Evolutionary conservation across 1,140 invertebrate species (phyloP), one percentile per base, ranked within the genome.

Genomic region (Brachionus rubens): DNA sequence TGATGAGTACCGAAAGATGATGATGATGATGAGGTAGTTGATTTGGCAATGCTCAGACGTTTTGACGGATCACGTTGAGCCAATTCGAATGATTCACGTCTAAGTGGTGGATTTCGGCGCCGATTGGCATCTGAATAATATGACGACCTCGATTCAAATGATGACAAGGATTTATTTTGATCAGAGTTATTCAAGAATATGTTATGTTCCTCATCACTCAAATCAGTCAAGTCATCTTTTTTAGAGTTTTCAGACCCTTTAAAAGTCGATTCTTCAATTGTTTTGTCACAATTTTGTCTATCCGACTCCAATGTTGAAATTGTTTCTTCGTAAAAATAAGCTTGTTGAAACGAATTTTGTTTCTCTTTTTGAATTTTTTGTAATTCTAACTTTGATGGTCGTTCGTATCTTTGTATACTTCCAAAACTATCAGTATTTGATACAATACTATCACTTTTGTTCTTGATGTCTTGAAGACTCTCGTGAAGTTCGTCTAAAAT

Each of bases 31-130:
- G 68, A 54, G 5, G 30, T 12, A 12, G 68, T 40, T 19, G 46
- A 54, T 7, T 48, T 47, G 14, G 68, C 28, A 4, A 72, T 21
- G 21, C 59, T 65, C 19, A 26, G 3, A 0, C 59, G 59, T 24
- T 46, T 46, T 36, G 40, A 6, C 10, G 68, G 19, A 12, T 72
- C 50, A 28, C 40, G 10, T 26, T 72, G 68, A 30, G 68, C 68
- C 46, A 72, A 24, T 41, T 72, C 68, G 68, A 72, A 72, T 5
- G 68, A 72, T 24, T 52, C 26, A 4, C 68, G 68, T 47, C 68
- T 30, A 9, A 72, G n/a, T 54, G 68, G 68, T 12, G 50, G 24
- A 36, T 50, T 72, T 48, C 28, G 30, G 14, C 36, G 5, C 28
- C 16, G 12, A 14, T 26, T 28, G 3, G 14, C 14, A 28, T 48